Base-by-base conservation (phyloP, 2,797 vertebrate species). In the Argyrosomus regius region DNA sequence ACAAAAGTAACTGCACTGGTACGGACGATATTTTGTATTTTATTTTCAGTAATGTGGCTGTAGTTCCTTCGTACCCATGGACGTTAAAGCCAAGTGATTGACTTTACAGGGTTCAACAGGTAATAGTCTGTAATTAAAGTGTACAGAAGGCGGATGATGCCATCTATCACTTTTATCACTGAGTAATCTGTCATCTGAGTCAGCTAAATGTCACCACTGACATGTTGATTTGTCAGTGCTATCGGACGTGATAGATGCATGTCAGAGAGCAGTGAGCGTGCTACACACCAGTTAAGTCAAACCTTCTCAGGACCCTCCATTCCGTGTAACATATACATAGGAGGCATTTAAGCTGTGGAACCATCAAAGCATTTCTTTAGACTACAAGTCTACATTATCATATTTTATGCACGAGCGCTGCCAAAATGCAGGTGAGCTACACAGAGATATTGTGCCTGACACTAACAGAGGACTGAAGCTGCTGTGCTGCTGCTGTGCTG, bases 101-200 rank as follows among this genome's bases (percentile, higher is more conserved):
- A 39, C 35, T 41, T 66, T 41, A 12, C 24, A 31, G 14, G 10
- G 22, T 26, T 41, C 14, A 57, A 62, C 45, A 39, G 54, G 71
- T 62, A 8, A 60, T 9, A 14, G 17, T 48, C 8, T 8, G 10
- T 28, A 20, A 28, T 50, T 52, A 28, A n/a, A 54, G 59, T 17
- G 35, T 12, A 17, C 61, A 46, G 63, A 53, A 59, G 60, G 63
- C 75, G 18, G 54, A 46, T 72, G 64, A 22, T 58, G 22, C 68
- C 68, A 78, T 60, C 74, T 56, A 16, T 57, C 69, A 69, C 59
- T 61, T 59, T 80, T 65, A 80, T 52, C 45, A 49, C 50, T 11
- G 67, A 28, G 41, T 66, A 63, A 73, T 73, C 57, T 62, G 57
- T 68, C 18, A 49, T 57, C 28, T 65, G 61, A 52, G 16, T 72